Percentiles rank a stretch among this genome's conserved stretches.
These are phyloP conservation scores for Urocynchramus pylzowi DNA, from an alignment of 2,113 vertebrate genomes.

Conservation along the genomic window DNA sequence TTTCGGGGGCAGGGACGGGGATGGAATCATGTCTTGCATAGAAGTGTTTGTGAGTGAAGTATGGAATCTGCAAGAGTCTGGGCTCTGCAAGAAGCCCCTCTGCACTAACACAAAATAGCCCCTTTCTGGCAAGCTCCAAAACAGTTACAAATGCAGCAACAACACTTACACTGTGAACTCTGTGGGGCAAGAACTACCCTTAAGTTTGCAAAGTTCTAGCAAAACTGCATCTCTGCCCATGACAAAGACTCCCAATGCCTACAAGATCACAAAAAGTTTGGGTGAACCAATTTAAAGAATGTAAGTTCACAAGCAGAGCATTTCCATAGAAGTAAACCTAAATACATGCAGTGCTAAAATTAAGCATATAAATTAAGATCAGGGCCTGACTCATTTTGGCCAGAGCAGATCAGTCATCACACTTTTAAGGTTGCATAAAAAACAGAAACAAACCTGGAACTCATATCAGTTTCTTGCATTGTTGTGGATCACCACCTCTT, in stretches of 20 bases:
- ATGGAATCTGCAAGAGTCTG: background rate
- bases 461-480: background rate
- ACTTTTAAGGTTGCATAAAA: background rate
- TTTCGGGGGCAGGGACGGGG: rapidly evolving
- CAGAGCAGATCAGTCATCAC: background rate
- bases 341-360: background rate
- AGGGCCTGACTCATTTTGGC: background rate
- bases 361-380: background rate
- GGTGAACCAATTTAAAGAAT: background rate
- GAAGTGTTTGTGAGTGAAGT: rapidly evolving
- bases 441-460: background rate
- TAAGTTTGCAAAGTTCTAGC: background rate
- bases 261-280: background rate
- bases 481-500: background rate
- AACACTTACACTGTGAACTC: background rate
- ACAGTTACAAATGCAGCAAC: background rate
- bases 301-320: background rate
- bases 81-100: background rate
- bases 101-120: background rate
- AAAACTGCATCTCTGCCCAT: background rate
- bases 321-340: background rate
- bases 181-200: background rate
- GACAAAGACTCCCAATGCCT: background rate
- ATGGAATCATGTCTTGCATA: background rate
- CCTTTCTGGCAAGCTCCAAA: background rate